Conservation (phyloP, 1,140 invertebrate species). For the Drosophila bifasciata region DNA sequence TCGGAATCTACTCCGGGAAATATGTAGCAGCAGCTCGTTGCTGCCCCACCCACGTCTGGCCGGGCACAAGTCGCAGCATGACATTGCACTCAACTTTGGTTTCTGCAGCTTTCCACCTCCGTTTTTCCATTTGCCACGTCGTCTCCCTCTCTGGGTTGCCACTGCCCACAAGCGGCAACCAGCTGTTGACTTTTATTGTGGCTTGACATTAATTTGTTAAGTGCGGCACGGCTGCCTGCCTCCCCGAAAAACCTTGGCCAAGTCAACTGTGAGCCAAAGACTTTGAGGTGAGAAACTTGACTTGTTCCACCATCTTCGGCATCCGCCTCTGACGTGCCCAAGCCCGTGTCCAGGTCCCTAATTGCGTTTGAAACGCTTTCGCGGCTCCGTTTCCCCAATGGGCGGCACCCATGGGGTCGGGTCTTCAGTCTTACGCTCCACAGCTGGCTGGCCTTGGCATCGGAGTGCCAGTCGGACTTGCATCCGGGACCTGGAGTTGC, state of each 20-base stretch:
- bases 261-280: slow-evolving; percentile 41
- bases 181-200: slow-evolving; percentile 83
- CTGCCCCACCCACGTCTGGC: not conserved
- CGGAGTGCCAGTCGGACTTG: not conserved
- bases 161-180: slow-evolving; percentile 33
- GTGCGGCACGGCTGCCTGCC: slow-evolving; percentile 57
- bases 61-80: slow-evolving; percentile 46
- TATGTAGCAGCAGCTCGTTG: slow-evolving; percentile 24
- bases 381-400: not conserved
- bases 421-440: not conserved
- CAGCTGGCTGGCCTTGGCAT: slow-evolving; percentile 1
- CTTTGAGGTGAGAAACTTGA: slow-evolving; percentile 54
- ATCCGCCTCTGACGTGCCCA: no score
- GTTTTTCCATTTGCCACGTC: slow-evolving; percentile 9
- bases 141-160: no score
- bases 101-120: slow-evolving; percentile 24
- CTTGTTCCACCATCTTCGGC: slow-evolving; percentile 5
- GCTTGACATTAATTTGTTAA: slow-evolving; percentile 83
- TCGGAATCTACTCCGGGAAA: slow-evolving; percentile 20
- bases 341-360: slow-evolving; percentile 9
- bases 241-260: slow-evolving; percentile 15
- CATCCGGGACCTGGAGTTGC: slow-evolving; percentile 6
- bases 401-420: no score
- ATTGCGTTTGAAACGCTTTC: slow-evolving; percentile 51
- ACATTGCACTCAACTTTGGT: slow-evolving; percentile 72